These are phyloP conservation scores for Thunnus albacares DNA, from an alignment of 2,797 vertebrate species.

Conservation along the genomic window DNA sequence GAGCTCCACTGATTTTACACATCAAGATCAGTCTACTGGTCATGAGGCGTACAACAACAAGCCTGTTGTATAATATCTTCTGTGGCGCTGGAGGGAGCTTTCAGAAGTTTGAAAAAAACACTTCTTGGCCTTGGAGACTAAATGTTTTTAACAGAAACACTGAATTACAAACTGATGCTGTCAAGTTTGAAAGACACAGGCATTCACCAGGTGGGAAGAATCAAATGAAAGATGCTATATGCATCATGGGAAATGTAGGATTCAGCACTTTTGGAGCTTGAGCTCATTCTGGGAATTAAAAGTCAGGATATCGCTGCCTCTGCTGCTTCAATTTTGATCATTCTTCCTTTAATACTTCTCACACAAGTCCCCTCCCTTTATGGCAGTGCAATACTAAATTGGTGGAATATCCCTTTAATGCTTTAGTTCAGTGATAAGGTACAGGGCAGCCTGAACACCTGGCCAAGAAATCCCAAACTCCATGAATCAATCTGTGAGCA, in stretches of 20 bases:
- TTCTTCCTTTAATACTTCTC: neutral
- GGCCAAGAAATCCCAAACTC: neutral
- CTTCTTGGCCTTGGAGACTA: neutral
- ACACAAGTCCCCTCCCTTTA: no score
- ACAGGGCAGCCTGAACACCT: neutral
- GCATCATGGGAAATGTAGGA: conserved; percentile 9
- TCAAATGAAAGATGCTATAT: neutral
- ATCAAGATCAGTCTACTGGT: neutral
- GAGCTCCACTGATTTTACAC: neutral
- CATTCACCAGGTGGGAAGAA: neutral
- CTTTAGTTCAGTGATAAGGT: neutral
- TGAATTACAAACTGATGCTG: neutral
- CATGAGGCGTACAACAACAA: neutral
- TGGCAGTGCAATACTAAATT: neutral
- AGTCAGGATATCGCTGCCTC: no score
- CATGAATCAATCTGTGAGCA: neutral
- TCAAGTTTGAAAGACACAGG: neutral
- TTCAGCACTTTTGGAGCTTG: neutral
- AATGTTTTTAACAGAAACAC: neutral
- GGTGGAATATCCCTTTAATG: neutral
- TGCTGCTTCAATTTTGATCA: neutral
- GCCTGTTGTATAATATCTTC: neutral
- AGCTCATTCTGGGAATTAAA: neutral
- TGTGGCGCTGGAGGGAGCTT: neutral
- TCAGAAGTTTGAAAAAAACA: neutral